Conservation (phyloP, 1,140 invertebrate species). For the Zaprionus ornatus region DNA sequence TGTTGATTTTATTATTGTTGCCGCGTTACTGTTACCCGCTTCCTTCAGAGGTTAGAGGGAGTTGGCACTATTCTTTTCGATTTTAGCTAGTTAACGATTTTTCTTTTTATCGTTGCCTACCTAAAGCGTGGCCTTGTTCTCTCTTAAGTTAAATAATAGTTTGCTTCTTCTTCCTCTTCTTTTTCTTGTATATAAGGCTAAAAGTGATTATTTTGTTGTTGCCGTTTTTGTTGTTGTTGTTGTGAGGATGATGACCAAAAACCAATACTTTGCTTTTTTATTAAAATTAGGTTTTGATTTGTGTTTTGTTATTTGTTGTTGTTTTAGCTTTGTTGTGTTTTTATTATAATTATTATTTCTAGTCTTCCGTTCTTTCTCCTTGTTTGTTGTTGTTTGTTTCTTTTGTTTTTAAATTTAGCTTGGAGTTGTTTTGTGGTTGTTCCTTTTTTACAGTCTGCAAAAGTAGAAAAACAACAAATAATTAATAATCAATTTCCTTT, state of each 20-base stretch:
- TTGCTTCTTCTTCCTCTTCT: slow-evolving; percentile 13
- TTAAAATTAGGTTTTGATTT: slow-evolving; percentile 48
- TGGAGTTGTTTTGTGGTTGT: slow-evolving; percentile 63
- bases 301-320: slow-evolving; percentile 32
- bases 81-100: slow-evolving; percentile 5
- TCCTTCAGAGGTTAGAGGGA: not conserved
- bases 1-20: slow-evolving; percentile 8
- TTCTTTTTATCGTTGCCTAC: not conserved
- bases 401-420: slow-evolving; percentile 48
- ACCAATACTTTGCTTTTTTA: slow-evolving; percentile 54
- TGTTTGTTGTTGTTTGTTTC: slow-evolving; percentile 20
- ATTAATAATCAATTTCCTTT: not conserved
- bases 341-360: slow-evolving; percentile 55
- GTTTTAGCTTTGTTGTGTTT: slow-evolving; percentile 20
- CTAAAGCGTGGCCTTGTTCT: slow-evolving; percentile 24
- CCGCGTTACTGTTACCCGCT: slow-evolving; percentile 5
- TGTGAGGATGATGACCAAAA: slow-evolving; percentile 42
- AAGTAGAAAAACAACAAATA: not conserved
- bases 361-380: slow-evolving; percentile 80
- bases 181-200: slow-evolving; percentile 71
- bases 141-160: slow-evolving; percentile 37
- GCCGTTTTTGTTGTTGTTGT: slow-evolving; percentile 25
- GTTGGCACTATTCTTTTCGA: not conserved
- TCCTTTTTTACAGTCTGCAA: slow-evolving; percentile 75
- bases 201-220: slow-evolving; percentile 61